Evolutionary conservation across 2,888 invertebrate genomes (phyloP).

Genomic region (Diadegma fenestrale): DNA sequence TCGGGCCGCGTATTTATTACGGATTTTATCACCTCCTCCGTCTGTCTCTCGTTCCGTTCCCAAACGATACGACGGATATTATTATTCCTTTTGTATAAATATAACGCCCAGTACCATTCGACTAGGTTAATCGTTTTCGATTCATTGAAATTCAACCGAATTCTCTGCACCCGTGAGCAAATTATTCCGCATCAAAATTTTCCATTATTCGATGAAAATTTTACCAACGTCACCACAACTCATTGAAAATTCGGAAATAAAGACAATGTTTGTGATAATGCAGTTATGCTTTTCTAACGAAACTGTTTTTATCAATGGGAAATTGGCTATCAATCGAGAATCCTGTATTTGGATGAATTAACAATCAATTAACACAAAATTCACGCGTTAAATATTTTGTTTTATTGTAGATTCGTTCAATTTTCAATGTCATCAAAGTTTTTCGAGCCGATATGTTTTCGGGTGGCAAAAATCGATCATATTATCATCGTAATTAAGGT

Average conservation of each 20-base stretch:
- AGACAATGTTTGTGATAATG: neutral
- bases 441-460: no score
- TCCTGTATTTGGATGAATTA: neutral
- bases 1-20: conserved; percentile 69
- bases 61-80: conserved; percentile 46
- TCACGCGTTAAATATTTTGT: no score
- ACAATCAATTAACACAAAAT: neutral
- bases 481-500: no score
- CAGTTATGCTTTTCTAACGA: neutral
- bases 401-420: no score
- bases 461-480: no score
- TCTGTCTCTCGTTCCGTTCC: conserved; percentile 28
- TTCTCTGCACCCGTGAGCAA: conserved; percentile 21
- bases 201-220: neutral
- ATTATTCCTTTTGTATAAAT: conserved; percentile 30
- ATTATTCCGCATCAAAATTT: neutral
- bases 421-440: no score
- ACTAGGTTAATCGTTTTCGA: conserved; percentile 33
- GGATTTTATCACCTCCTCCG: conserved; percentile 68
- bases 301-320: neutral
- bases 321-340: neutral
- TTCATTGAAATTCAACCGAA: conserved; percentile 52
- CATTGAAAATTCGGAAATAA: neutral
- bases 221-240: neutral
- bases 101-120: conserved; percentile 27